A percentile compares a stretch with the other conserved stretches of the same genome.
phyloP scores from a whole-genome alignment of 2,888 invertebrate genomes.

The Spodoptera littoralis region DNA sequence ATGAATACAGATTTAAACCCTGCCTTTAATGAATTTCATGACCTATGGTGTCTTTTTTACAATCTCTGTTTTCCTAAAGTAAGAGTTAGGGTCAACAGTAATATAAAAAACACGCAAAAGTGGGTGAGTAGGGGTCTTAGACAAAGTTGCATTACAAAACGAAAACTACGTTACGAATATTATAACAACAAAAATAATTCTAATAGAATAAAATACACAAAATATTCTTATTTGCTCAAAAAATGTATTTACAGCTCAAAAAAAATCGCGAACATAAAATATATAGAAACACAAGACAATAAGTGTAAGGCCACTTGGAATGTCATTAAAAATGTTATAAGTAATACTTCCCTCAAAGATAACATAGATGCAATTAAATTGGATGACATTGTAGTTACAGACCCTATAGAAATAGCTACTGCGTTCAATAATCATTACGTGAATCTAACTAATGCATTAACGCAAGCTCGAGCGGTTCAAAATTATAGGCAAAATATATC shows the following conservation, averaged over 20 bases:
- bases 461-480: no score
- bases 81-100: not conserved
- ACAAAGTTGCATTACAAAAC: conserved; percentile 1
- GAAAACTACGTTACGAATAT: not conserved
- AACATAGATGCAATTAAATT: not conserved
- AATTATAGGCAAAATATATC: no score
- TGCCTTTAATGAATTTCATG: conserved; percentile 1
- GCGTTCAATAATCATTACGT: not conserved
- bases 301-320: not conserved
- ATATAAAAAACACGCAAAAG: not conserved
- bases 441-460: conserved; percentile 16
- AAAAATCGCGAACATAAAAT: not conserved
- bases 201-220: not conserved
- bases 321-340: not conserved
- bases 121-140: conserved; percentile 3
- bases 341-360: not conserved
- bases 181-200: not conserved
- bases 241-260: not conserved
- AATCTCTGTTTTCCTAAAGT: not conserved
- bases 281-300: not conserved
- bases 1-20: not conserved
- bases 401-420: not conserved
- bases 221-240: not conserved
- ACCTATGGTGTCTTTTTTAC: not conserved
- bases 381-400: no score